These are phyloP conservation scores for Sebastes cheni DNA, from an alignment of 2,797 vertebrate species.

Conservation along the genomic window DNA sequence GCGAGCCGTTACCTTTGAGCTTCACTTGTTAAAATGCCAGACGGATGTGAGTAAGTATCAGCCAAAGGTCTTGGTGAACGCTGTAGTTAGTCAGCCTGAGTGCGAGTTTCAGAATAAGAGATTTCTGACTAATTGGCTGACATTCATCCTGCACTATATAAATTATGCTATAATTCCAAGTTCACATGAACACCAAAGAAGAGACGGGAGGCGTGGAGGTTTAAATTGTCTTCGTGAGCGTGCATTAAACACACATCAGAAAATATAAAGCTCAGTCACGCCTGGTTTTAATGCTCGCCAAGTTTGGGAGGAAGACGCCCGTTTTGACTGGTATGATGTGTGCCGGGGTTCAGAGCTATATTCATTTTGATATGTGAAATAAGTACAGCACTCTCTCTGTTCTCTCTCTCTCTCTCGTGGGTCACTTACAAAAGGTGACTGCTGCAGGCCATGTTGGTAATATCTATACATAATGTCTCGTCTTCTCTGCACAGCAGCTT, in stretches of 20 bases:
- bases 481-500: background rate
- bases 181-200: conserved; percentile 5
- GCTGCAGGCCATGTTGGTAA: conserved; percentile 27
- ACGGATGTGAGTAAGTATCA: conserved; percentile 52
- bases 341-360: background rate
- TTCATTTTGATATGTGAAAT: conserved; percentile 10
- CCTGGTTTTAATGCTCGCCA: background rate
- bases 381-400: background rate
- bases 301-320: background rate
- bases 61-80: conserved; percentile 56
- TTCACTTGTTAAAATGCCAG: conserved; percentile 70
- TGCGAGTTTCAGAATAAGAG: conserved; percentile 47
- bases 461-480: background rate
- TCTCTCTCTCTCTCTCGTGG: background rate
- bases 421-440: conserved; percentile 5
- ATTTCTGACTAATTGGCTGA: conserved; percentile 53
- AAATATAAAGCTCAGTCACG: conserved; percentile 8
- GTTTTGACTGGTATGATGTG: background rate
- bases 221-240: conserved; percentile 2
- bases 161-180: conserved; percentile 23
- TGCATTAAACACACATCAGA: conserved; percentile 13
- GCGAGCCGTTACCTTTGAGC: conserved; percentile 73
- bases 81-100: conserved; percentile 41
- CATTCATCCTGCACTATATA: conserved; percentile 32
- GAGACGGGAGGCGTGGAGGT: background rate